These are phyloP conservation scores for Coronaproctus castanopsis DNA, from an alignment of 2,888 invertebrate genomes.

Conservation along the genomic window DNA sequence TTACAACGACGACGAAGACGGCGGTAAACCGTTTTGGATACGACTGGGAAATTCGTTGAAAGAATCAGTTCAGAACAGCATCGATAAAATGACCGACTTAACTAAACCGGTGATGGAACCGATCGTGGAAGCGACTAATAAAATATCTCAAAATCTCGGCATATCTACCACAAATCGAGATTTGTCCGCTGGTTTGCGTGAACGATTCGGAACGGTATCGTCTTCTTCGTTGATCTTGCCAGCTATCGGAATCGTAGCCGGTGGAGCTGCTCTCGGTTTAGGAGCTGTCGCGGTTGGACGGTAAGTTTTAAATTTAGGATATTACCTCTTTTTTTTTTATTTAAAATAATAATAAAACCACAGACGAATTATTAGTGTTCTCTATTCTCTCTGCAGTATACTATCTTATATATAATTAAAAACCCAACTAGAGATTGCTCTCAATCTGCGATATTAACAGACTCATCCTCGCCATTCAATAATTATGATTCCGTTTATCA, in stretches of 20 bases:
- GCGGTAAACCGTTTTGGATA: slow-evolving; percentile 44
- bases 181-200: slow-evolving; percentile 29
- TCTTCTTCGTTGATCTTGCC: slow-evolving; percentile 45
- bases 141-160: slow-evolving; percentile 56
- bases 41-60: slow-evolving; percentile 50
- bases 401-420: no score
- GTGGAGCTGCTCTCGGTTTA: slow-evolving; percentile 62
- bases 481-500: no score
- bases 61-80: slow-evolving; percentile 47
- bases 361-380: no score
- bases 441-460: no score
- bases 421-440: no score
- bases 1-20: slow-evolving; percentile 20
- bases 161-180: slow-evolving; percentile 24
- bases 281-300: slow-evolving; percentile 60
- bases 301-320: no score
- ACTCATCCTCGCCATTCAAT: no score
- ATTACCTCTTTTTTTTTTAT: no score
- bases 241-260: slow-evolving; percentile 54
- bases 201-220: slow-evolving; percentile 40
- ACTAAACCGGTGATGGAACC: slow-evolving; percentile 49
- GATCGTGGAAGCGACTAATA: slow-evolving; percentile 54
- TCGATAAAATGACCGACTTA: slow-evolving; percentile 44
- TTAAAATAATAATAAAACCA: no score
- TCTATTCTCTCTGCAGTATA: no score